Evolutionary conservation across 2,888 invertebrate species (phyloP).

Genomic region (Torymus aiolomorphi): DNA sequence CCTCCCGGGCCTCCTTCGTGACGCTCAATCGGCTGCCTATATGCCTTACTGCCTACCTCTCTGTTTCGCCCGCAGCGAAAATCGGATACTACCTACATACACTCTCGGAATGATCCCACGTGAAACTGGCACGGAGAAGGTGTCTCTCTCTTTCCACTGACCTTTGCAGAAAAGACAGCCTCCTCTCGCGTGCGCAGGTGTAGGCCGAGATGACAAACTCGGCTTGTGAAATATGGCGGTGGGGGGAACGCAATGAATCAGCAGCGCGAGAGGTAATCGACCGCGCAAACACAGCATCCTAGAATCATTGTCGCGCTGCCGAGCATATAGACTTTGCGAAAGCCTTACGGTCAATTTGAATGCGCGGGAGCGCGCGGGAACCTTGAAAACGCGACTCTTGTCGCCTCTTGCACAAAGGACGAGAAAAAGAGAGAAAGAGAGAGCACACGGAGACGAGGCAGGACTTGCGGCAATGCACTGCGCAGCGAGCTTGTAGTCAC

Average conservation of each 20-base stretch:
- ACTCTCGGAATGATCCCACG: not conserved
- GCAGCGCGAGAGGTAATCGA: constrained; percentile 38
- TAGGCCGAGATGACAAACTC: too few relatives aligned
- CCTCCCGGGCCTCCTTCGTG: too few relatives aligned
- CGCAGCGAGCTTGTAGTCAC: too few relatives aligned
- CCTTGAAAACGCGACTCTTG: constrained; percentile 34
- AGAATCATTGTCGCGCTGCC: constrained; percentile 44
- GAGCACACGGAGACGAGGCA: constrained; percentile 13
- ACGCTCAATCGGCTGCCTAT: too few relatives aligned
- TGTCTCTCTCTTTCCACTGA: too few relatives aligned
- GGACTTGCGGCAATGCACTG: too few relatives aligned
- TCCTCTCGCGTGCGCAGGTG: too few relatives aligned
- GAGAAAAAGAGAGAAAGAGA: not conserved
- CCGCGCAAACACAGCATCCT: constrained; percentile 35
- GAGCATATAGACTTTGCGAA: constrained; percentile 18
- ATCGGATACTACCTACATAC: not conserved
- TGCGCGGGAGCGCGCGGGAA: constrained; percentile 28
- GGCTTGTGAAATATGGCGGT: constrained; percentile 27
- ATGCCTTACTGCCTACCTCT: not conserved
- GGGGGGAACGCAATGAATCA: constrained; percentile 24
- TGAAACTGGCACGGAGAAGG: not conserved
- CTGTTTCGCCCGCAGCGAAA: not conserved
- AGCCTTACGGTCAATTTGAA: constrained; percentile 41
- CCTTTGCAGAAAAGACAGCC: too few relatives aligned
- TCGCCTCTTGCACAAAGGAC: constrained; percentile 11